phyloP scores from a whole-genome alignment of 2,888 invertebrate genomes.

The Melanotus villosus region DNA sequence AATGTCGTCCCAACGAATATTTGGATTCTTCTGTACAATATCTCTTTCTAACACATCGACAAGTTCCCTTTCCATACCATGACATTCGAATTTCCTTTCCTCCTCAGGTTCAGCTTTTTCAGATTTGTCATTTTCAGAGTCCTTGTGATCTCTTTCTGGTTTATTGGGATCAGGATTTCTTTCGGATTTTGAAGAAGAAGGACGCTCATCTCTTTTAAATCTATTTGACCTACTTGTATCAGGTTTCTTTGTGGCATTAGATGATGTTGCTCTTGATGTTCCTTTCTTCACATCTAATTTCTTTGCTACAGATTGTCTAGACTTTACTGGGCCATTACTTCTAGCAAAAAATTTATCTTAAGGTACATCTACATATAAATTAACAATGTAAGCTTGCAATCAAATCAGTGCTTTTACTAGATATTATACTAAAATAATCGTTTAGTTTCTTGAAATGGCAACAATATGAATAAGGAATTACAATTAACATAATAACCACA shows the following conservation, averaged over 20 bases:
- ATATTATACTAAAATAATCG: too few relatives aligned
- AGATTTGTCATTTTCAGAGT: slow-evolving; percentile 76
- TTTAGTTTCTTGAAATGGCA: too few relatives aligned
- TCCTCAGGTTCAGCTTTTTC: slow-evolving; percentile 72
- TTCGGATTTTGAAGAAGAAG: slow-evolving; percentile 64
- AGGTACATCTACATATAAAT: too few relatives aligned
- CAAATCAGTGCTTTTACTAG: too few relatives aligned
- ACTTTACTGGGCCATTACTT: slow-evolving; percentile 59
- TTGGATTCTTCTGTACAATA: slow-evolving; percentile 97
- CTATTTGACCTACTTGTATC: slow-evolving; percentile 56
- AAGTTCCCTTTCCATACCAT: slow-evolving; percentile 89
- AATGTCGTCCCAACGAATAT: slow-evolving; percentile 95
- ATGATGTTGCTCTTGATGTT: slow-evolving; percentile 64
- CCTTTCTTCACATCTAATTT: slow-evolving; percentile 63
- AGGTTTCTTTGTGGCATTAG: slow-evolving; percentile 59
- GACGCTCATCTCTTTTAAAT: slow-evolving; percentile 63
- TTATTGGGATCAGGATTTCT: slow-evolving; percentile 64
- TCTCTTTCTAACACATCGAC: slow-evolving; percentile 93
- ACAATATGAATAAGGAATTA: too few relatives aligned
- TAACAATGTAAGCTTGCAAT: too few relatives aligned
- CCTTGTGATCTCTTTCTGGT: slow-evolving; percentile 70
- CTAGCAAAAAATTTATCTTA: slow-evolving; percentile 46
- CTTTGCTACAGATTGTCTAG: slow-evolving; percentile 56
- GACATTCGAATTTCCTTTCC: slow-evolving; percentile 88
- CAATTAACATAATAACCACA: too few relatives aligned